Conservation (phyloP, 2,113 vertebrate genomes). For the Tapirus terrestris region DNA sequence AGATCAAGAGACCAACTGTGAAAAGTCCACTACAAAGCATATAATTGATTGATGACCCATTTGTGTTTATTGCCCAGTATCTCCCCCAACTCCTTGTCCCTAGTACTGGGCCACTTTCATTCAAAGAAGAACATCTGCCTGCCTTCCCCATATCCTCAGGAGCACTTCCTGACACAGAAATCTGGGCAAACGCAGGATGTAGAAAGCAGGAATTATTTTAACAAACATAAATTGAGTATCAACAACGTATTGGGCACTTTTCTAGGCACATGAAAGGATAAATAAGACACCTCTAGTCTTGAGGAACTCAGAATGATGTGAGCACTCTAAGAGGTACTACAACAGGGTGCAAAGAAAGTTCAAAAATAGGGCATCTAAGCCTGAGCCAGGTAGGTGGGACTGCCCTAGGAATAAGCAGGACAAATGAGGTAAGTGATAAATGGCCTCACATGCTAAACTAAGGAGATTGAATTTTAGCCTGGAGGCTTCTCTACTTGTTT, state of each 20-base stretch:
- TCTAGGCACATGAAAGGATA: neutral
- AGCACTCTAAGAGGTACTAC: neutral
- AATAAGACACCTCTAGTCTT: neutral
- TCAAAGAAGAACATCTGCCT: neutral
- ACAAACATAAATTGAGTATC: neutral
- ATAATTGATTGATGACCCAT: neutral
- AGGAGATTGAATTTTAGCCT: conserved; percentile 10
- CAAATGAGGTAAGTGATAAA: conserved; percentile 11
- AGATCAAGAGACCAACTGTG: neutral
- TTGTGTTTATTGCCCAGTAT: conserved; percentile 11
- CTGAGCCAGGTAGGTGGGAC: neutral
- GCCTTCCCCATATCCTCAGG: neutral
- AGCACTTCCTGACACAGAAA: conserved; percentile 33
- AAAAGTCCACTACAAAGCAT: neutral
- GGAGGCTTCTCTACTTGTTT: conserved; percentile 10
- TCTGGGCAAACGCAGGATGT: neutral
- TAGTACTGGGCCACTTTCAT: neutral
- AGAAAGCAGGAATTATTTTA: neutral
- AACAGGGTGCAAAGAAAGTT: neutral
- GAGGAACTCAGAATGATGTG: neutral
- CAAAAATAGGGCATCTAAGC: conserved; percentile 14
- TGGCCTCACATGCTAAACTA: neutral
- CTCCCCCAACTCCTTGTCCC: neutral
- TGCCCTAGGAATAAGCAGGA: neutral
- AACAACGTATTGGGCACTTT: neutral